phyloP scores from a whole-genome alignment of 1,140 invertebrate species.

The Cydia amplana region DNA sequence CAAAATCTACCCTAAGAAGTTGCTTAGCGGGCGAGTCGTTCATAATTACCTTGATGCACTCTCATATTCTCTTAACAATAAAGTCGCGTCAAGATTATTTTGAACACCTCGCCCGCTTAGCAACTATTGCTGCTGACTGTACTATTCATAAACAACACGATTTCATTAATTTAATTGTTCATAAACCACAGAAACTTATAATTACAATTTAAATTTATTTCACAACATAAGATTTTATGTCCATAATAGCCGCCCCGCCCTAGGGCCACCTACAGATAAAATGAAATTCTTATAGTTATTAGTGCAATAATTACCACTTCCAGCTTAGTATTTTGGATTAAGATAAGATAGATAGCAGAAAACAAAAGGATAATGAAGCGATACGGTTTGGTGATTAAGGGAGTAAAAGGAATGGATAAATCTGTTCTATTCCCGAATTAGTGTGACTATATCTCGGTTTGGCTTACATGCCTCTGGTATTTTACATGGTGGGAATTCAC shows the following conservation, averaged over 20 bases:
- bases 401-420: slow-evolving; percentile 60
- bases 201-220: slow-evolving; percentile 11
- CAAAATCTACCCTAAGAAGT: neutral
- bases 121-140: no score
- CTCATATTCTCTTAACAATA: no score
- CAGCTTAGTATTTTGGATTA: slow-evolving; percentile 42
- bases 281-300: slow-evolving; percentile 45
- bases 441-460: slow-evolving; percentile 48
- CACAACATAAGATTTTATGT: slow-evolving; percentile 8
- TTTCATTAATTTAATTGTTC: neutral
- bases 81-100: no score
- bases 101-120: no score
- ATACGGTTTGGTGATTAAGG: slow-evolving; percentile 54
- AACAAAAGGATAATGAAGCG: slow-evolving; percentile 66
- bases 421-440: slow-evolving; percentile 65
- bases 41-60: no score
- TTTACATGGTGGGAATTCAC: neutral
- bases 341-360: slow-evolving; percentile 51
- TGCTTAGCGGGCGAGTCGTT: no score
- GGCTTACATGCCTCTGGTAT: slow-evolving; percentile 50
- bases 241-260: neutral
- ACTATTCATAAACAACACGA: neutral
- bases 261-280: neutral
- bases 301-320: slow-evolving; percentile 48
- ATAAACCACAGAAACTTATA: slow-evolving; percentile 10